phyloP scores from a whole-genome alignment of 2,797 vertebrate genomes.

The Chaunax sp. region DNA sequence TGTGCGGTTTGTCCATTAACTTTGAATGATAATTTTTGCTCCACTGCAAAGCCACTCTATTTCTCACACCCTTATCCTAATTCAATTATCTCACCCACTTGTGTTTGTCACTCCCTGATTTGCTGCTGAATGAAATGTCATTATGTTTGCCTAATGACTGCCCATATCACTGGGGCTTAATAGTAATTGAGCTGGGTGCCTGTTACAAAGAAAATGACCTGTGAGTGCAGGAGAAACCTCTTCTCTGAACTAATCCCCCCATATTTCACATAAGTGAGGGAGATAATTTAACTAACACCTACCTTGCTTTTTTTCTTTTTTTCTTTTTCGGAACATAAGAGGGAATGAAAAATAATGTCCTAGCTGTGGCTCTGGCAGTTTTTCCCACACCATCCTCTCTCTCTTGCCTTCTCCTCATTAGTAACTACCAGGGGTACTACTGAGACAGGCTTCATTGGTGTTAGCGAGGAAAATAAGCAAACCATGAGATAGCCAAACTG shows the following conservation, averaged over 20 bases:
- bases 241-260: slow-evolving; percentile 9
- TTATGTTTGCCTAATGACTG: slow-evolving; percentile 80
- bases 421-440: slow-evolving; percentile 30
- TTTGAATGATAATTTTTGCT: slow-evolving; percentile 75
- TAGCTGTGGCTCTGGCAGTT: slow-evolving; percentile 60
- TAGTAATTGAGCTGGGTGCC: slow-evolving; percentile 74
- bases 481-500: slow-evolving; percentile 19
- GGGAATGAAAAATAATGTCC: slow-evolving; percentile 62
- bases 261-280: slow-evolving; percentile 58
- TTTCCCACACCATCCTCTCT: slow-evolving; percentile 59
- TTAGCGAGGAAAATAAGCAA: slow-evolving; percentile 34
- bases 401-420: slow-evolving; percentile 64
- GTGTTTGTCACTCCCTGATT: slow-evolving; percentile 69
- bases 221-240: slow-evolving; percentile 42
- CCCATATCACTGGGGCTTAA: slow-evolving; percentile 72
- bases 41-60: slow-evolving; percentile 56
- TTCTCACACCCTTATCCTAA: slow-evolving; percentile 71
- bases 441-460: slow-evolving; percentile 56
- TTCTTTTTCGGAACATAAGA: slow-evolving; percentile 56
- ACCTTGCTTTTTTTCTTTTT: neutral
- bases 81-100: slow-evolving; percentile 79
- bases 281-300: slow-evolving; percentile 68
- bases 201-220: slow-evolving; percentile 71
- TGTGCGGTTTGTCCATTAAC: slow-evolving; percentile 71
- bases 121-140: slow-evolving; percentile 72